phyloP scores from a whole-genome alignment of 2,113 vertebrate genomes.

The Trichomycterus rosablanca region DNA sequence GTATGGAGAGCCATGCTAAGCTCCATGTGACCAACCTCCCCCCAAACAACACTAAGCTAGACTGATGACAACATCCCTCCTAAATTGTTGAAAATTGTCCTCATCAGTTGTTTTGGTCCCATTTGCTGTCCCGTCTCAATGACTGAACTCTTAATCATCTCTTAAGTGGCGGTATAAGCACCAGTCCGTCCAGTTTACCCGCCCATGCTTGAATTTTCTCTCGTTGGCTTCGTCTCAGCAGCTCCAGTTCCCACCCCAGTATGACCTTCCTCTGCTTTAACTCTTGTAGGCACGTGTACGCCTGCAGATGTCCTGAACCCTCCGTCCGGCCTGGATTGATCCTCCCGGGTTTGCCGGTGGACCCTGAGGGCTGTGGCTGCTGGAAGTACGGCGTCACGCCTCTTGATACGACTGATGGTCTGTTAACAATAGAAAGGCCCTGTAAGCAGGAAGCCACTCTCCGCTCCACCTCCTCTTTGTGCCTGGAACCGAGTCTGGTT shows the following conservation, averaged over 20 bases:
- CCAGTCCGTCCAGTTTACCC: conserved; percentile 35
- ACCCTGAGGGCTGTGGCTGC: conserved; percentile 5
- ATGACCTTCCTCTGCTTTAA: conserved; percentile 34
- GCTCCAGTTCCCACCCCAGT: conserved; percentile 35
- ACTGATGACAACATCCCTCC: no score
- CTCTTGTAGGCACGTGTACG: conserved; percentile 27
- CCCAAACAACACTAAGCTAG: no score
- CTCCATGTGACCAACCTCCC: no score
- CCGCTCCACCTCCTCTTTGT: conserved; percentile 35
- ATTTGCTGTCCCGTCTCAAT: no score
- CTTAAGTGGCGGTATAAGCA: conserved; percentile 44
- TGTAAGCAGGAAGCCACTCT: conserved; percentile 36
- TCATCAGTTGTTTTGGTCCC: no score
- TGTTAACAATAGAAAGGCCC: conserved; percentile 15
- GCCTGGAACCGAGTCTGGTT: conserved; percentile 1
- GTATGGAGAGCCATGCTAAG: no score
- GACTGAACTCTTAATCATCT: conserved; percentile 36
- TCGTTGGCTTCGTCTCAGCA: conserved; percentile 28
- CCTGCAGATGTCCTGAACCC: conserved; percentile 27
- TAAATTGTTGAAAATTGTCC: no score
- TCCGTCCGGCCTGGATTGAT: background rate
- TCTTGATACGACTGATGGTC: background rate
- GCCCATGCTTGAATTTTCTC: conserved; percentile 32
- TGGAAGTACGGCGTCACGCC: conserved; percentile 35
- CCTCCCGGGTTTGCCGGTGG: conserved; percentile 1